Evolutionary conservation across 2,888 invertebrate genomes (phyloP), one percentile per base, ranked within the genome.

Genomic region (Thysanoteuthis rhombus): DNA sequence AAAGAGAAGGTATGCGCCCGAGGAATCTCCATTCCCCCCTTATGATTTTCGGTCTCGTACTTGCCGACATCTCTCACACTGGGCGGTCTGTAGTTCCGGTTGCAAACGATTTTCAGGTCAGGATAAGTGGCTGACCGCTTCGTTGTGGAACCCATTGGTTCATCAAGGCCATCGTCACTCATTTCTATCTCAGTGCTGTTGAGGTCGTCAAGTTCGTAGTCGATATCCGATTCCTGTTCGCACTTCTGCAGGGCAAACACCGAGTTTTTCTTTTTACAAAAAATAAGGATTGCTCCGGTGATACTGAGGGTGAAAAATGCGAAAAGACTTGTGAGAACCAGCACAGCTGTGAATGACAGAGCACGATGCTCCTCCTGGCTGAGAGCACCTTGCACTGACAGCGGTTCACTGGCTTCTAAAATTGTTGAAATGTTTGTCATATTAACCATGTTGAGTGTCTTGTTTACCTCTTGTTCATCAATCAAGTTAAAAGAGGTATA

Each of bases 261-360:
- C 0, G 96, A 94, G 95, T 97, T 97, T 93, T 96, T 96, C 94
- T 97, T 97, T 93, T 95, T 95, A 94, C 96, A 97, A 95, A 96
- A 96, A 38, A 96, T 95, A 36, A 97, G 94, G 19, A 97, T 94
- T 8, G 96, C 95, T 0, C 95, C 95, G 0, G 96, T 96, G 28
- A 96, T 94, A 1, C 96, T 94, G 28, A 97, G 89, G 6, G 96
- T 96, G 36, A 96, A 94, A 90, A 95, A 95, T 92, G 96, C 94
- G 93, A 97, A 96, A 36, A 97, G 94, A n/a, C 95, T 95, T 93
- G 96, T 95, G 22, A 96, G 95, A 12, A 95, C 95, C 6, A 96
- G 90, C 16, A 96, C 95, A 16, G 95, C 95, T 32, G 95, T 95
- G 75, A 93, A 93, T 22, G 93, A 93, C 32, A 47, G 52, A 4